phyloP scores from a whole-genome alignment of 2,888 invertebrate species.

The Ommatoiulus sabulosus region DNA sequence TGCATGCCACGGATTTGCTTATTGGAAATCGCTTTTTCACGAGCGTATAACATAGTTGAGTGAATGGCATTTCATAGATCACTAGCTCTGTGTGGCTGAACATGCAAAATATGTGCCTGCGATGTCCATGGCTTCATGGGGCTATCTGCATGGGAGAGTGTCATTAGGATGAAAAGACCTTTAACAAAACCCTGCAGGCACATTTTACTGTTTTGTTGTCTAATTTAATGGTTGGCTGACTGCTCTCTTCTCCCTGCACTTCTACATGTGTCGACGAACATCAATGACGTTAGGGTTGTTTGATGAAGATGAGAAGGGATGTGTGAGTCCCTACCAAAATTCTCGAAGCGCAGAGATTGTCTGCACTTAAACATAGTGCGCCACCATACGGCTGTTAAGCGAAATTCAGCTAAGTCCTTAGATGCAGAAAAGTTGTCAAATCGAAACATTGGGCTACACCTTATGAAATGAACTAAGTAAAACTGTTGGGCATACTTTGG shows the following conservation, averaged over 20 bases:
- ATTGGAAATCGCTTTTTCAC: conserved; percentile 15
- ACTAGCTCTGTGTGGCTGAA: conserved; percentile 34
- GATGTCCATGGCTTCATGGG: conserved; percentile 28
- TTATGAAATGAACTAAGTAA: too few species aligned
- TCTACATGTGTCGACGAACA: conserved; percentile 47
- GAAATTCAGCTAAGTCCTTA: neutral
- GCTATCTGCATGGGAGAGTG: conserved; percentile 28
- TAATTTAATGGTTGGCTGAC: conserved; percentile 56
- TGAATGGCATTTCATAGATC: conserved; percentile 34
- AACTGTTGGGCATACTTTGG: too few species aligned
- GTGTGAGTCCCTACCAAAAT: neutral
- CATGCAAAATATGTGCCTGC: conserved; percentile 15
- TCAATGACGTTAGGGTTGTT: conserved; percentile 23
- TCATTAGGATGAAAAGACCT: conserved; percentile 41
- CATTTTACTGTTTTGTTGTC: conserved; percentile 57
- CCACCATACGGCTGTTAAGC: neutral
- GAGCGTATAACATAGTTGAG: conserved; percentile 9
- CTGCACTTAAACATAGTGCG: neutral
- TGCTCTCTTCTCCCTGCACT: conserved; percentile 34
- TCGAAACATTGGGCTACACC: too few species aligned
- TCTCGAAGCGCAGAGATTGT: neutral
- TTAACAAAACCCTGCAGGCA: conserved; percentile 51
- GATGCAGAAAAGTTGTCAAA: too few species aligned
- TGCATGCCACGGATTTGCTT: conserved; percentile 2
- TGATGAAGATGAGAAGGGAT: conserved; percentile 47